Evolutionary conservation across 1,140 invertebrate species (phyloP).

Genomic region (Antheraea mylitta): DNA sequence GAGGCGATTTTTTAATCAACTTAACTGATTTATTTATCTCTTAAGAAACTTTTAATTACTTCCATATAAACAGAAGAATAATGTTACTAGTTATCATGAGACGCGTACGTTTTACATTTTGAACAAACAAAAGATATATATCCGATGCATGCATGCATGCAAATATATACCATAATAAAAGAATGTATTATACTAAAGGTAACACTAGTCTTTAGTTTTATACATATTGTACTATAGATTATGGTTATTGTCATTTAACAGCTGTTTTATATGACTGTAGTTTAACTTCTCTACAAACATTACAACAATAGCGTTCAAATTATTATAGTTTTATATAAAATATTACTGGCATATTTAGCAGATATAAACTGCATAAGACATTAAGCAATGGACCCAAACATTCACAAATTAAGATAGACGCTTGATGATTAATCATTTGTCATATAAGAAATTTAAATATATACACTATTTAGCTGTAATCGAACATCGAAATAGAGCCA

Average conservation of each 20-base stretch:
- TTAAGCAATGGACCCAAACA: background rate
- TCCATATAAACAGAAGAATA: too few relatives aligned
- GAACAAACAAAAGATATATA: background rate
- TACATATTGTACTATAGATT: background rate
- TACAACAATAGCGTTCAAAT: background rate
- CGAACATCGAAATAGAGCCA: too few relatives aligned
- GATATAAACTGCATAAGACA: background rate
- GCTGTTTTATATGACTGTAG: conserved; percentile 33
- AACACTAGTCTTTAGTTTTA: background rate
- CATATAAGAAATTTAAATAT: too few relatives aligned
- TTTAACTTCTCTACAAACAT: background rate
- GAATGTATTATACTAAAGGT: background rate
- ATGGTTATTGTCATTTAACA: conserved; percentile 58
- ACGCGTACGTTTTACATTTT: background rate
- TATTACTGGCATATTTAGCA: background rate
- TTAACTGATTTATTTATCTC: too few relatives aligned
- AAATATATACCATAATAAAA: background rate
- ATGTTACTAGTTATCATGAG: background rate
- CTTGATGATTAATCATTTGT: too few relatives aligned
- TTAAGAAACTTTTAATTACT: too few relatives aligned
- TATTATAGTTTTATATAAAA: background rate
- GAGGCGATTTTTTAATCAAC: background rate
- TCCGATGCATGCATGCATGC: too few relatives aligned
- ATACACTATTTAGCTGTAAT: too few relatives aligned
- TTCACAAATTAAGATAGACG: too few relatives aligned